These are phyloP conservation scores for Xiphorhynchus elegans DNA, from an alignment of 2,113 vertebrate species.

Conservation along the genomic window DNA sequence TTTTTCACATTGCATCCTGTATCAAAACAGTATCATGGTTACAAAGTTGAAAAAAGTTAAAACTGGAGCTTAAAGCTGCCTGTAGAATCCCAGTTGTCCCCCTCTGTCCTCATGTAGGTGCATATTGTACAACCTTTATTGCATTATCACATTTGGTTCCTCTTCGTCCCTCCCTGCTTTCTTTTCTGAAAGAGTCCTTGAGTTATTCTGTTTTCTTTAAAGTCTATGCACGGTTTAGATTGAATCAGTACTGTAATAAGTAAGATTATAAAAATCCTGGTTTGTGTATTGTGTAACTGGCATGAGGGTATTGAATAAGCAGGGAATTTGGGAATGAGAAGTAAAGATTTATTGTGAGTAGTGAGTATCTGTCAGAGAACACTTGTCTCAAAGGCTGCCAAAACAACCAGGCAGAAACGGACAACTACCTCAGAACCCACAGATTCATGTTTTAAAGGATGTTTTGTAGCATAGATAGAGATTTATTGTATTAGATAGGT, in stretches of 20 bases:
- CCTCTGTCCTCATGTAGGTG: background rate
- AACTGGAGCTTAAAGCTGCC: background rate
- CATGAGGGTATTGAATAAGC: background rate
- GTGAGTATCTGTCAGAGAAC: too few relatives aligned
- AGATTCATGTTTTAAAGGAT: too few relatives aligned
- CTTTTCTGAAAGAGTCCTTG: background rate
- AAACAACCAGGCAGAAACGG: too few relatives aligned
- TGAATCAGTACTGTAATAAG: background rate
- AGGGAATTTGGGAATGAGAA: background rate
- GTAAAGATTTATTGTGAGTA: background rate
- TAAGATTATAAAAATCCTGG: background rate
- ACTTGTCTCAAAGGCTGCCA: too few relatives aligned
- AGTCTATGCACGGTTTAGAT: background rate
- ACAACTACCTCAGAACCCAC: too few relatives aligned
- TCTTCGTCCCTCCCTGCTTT: background rate
- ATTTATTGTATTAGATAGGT: too few relatives aligned
- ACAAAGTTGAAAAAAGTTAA: background rate
- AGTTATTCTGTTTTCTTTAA: background rate
- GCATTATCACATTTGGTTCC: background rate
- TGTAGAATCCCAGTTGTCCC: background rate
- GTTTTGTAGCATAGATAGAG: too few relatives aligned
- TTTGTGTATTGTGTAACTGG: background rate
- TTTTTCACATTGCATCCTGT: background rate
- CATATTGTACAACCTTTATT: background rate
- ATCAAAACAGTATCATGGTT: background rate